Base-by-base conservation (phyloP, 2,888 invertebrate species). In the Sipha maydis region DNA sequence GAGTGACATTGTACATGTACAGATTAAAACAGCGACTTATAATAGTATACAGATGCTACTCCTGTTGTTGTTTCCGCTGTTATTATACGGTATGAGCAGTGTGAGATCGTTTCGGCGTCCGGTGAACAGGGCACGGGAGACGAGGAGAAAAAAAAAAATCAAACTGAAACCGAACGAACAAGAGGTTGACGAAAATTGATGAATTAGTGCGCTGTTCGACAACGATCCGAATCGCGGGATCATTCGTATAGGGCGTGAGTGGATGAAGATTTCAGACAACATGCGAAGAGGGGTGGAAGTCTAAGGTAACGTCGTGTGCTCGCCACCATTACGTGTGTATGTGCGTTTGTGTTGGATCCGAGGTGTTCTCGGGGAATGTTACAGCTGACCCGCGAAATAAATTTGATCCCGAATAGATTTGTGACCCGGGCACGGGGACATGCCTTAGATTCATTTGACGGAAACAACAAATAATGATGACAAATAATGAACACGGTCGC, bases 381-480 rank as follows among this genome's bases (percentile, higher is more conserved):
- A 34, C 56, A 34, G 54, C 19, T 28, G 71, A 54, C 54, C 85
- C 71, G 69, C n/a, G 61, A 54, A 85, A 85, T 71, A 28, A 77
- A 85, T 78, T 78, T 71, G 67, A n/a, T 67, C 17, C 28, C 31
- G 69, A 78, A 78, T 78, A n/a, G 61, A 85, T 71, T 78, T 71
- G 77, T 21, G 48, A 71, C 21, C 34, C 31, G 54, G 8, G 8
- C n/a, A 11, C 71, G 71, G 1, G 28, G 84, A 67, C 34, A 25
- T 25, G 28, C 69, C 34, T 69, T n/a, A 71, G 79, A 77, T 69
- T 85, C 85, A 54, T 48, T 78, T 78, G 34, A 54, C 78, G 85
- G 78, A 54, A 79, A 85, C 78, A 54, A 71, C 85, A 54, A 71
- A 78, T 85, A 79, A 85, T 54, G 71, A 85, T 79, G 78, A 85